phyloP scores from a whole-genome alignment of 2,113 vertebrate species.

The Meleagris gallopavo region DNA sequence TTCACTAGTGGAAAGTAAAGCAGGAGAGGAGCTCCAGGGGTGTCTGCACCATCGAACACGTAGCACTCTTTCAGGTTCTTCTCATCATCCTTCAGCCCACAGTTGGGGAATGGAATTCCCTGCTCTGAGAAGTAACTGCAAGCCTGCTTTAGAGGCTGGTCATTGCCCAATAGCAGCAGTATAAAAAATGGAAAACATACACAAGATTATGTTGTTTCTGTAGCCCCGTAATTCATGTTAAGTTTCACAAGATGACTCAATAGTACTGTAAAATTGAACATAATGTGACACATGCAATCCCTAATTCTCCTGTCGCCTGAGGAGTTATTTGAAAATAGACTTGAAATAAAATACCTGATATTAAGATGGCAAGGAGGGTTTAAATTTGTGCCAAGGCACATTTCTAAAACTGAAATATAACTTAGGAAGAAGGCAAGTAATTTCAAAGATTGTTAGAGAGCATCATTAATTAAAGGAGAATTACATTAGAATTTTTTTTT shows the following conservation, averaged over 20 bases:
- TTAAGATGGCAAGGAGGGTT: background rate
- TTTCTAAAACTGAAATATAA: background rate
- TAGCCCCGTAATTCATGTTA: background rate
- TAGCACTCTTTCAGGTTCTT: conserved; percentile 82
- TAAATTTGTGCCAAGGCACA: background rate
- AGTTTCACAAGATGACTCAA: background rate
- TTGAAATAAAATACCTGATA: background rate
- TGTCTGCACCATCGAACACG: conserved; percentile 70
- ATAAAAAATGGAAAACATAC: background rate
- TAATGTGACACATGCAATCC: background rate
- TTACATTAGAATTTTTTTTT: background rate
- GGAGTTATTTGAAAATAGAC: background rate
- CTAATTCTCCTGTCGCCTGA: background rate
- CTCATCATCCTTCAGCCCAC: conserved; percentile 61
- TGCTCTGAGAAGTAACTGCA: conserved; percentile 77
- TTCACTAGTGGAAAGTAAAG: conserved; percentile 83
- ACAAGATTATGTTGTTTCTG: background rate
- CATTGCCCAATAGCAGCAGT: background rate
- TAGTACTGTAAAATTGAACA: background rate
- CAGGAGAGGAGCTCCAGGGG: conserved; percentile 71
- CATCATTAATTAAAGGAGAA: background rate
- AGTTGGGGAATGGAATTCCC: conserved; percentile 79
- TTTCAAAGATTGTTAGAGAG: background rate
- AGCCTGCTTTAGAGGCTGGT: conserved; percentile 78
- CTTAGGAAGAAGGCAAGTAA: background rate